These are phyloP conservation scores for Pelodiscus sinensis DNA, from an alignment of 2,113 vertebrate species.

Conservation along the genomic window DNA sequence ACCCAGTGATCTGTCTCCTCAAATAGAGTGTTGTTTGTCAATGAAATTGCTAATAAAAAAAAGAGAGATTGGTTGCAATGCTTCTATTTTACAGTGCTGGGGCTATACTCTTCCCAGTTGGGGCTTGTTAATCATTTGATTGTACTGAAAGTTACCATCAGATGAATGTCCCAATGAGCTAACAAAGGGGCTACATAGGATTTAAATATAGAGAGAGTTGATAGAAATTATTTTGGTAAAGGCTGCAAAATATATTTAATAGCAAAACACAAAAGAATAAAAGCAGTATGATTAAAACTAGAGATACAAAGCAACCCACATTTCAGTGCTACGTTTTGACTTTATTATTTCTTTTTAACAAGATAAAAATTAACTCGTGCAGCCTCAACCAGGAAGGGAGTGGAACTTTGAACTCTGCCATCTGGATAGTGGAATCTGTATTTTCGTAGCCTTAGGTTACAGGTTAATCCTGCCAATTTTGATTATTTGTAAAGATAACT, in stretches of 20 bases:
- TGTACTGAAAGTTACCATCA: background rate
- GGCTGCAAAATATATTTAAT: background rate
- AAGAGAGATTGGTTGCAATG: background rate
- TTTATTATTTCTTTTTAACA: constrained; percentile 77
- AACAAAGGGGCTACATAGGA: background rate
- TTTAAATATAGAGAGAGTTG: constrained; percentile 36
- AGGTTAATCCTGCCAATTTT: constrained; percentile 71
- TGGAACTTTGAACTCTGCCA: constrained; percentile 78
- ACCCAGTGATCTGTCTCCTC: background rate
- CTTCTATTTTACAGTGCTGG: background rate
- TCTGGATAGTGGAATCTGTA: constrained; percentile 68
- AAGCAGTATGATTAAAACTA: constrained; percentile 68
- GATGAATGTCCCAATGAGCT: background rate
- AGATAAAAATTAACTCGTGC: constrained; percentile 76
- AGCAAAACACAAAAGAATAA: constrained; percentile 50
- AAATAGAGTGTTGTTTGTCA: background rate
- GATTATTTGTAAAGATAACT: constrained; percentile 68
- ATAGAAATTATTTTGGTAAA: constrained; percentile 21
- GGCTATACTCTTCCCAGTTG: constrained; percentile 11
- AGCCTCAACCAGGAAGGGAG: constrained; percentile 68
- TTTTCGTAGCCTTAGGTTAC: constrained; percentile 72
- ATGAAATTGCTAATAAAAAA: background rate
- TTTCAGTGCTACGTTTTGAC: constrained; percentile 70
- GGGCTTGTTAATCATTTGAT: background rate
- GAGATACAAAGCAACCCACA: constrained; percentile 64